Conservation (phyloP, 2,797 vertebrate genomes). For the Ispidina lecontei region DNA sequence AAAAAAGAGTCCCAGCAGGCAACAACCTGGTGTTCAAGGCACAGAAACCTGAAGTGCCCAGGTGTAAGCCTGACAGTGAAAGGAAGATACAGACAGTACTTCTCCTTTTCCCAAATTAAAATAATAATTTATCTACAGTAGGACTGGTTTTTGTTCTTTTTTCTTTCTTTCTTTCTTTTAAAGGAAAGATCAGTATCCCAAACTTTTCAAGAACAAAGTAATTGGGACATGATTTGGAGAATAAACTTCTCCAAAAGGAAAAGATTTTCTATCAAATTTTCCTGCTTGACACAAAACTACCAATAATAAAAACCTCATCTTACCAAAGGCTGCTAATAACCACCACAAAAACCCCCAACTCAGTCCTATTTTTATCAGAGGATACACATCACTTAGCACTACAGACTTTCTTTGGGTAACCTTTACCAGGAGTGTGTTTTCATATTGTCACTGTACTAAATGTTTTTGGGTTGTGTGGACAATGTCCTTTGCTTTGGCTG, state of each 20-base stretch:
- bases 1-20: neutral
- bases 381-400: neutral
- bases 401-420: neutral
- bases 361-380: neutral
- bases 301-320: neutral
- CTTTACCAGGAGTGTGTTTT: neutral
- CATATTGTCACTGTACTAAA: neutral
- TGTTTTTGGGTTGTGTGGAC: neutral
- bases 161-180: no score
- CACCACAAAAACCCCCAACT: rapidly evolving
- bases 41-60: neutral
- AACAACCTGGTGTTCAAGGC: neutral
- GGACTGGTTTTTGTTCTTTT: no score
- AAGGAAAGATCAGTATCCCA: neutral
- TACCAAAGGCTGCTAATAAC: neutral
- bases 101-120: neutral
- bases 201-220: neutral
- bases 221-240: rapidly evolving
- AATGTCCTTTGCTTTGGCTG: neutral
- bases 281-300: neutral
- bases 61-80: neutral
- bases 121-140: neutral
- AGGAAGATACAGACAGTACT: neutral
- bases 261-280: neutral
- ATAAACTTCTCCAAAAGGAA: neutral